These are phyloP conservation scores for Otocyon megalotis DNA, from an alignment of 2,113 vertebrate genomes.

Conservation along the genomic window DNA sequence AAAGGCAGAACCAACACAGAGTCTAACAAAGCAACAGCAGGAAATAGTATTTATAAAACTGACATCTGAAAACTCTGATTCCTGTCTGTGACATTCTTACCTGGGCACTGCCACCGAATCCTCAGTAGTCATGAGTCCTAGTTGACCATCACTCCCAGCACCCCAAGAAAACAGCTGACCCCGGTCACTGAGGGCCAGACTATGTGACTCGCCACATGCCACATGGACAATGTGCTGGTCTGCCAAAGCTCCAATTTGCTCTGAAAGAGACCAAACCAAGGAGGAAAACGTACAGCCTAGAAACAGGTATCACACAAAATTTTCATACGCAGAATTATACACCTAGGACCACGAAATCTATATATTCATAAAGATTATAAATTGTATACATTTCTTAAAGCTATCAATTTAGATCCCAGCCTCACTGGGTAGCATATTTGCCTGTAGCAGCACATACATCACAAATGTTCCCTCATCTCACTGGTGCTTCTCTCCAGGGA, in stretches of 20 bases:
- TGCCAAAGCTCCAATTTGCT: constrained; percentile 93
- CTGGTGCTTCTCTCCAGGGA: not conserved
- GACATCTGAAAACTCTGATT: constrained; percentile 23
- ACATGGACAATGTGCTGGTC: constrained; percentile 94
- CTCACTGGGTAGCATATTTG: not conserved
- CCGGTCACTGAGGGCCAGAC: constrained; percentile 93
- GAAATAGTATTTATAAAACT: not conserved
- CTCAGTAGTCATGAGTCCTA: constrained; percentile 93
- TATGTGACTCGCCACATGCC: constrained; percentile 94
- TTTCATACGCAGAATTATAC: not conserved
- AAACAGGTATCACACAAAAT: not conserved
- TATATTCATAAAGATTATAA: not conserved
- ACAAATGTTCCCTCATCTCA: not conserved
- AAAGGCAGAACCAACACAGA: constrained; percentile 5
- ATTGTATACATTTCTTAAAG: not conserved
- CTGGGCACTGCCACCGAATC: constrained; percentile 92
- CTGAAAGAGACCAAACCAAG: constrained; percentile 85
- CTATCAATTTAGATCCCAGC: not conserved
- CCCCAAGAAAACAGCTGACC: constrained; percentile 98
- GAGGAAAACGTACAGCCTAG: not conserved
- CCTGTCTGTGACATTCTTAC: constrained; percentile 82
- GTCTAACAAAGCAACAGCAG: constrained; percentile 1
- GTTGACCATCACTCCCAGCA: constrained; percentile 93
- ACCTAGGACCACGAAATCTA: not conserved
- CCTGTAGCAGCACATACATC: not conserved